phyloP scores from a whole-genome alignment of 2,797 vertebrate genomes.

The Toxotes lorentzi region DNA sequence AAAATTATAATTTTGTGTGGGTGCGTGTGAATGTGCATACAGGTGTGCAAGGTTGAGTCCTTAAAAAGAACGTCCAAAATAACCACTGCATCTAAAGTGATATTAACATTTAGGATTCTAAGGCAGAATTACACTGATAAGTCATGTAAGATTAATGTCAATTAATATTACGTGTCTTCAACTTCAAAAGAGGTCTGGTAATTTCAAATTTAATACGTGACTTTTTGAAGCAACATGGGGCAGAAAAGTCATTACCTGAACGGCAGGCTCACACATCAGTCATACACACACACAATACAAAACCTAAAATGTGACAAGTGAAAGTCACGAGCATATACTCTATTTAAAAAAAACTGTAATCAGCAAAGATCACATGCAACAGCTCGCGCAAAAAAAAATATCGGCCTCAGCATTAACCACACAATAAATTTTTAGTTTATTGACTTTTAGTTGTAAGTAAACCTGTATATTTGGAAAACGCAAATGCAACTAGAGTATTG shows the following conservation, averaged over 20 bases:
- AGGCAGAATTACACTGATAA: background rate
- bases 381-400: background rate
- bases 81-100: slow-evolving; percentile 15
- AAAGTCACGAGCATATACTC: background rate
- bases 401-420: background rate
- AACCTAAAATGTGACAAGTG: background rate
- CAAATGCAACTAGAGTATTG: background rate
- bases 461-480: background rate
- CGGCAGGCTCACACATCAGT: slow-evolving; percentile 33
- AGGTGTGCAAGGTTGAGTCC: background rate
- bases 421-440: background rate
- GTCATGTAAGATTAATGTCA: slow-evolving; percentile 13
- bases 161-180: background rate
- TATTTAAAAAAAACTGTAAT: background rate
- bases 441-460: background rate
- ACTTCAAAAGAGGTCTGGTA: slow-evolving; percentile 21
- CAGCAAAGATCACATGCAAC: background rate
- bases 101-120: background rate
- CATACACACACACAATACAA: background rate
- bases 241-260: slow-evolving; percentile 48
- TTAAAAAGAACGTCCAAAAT: background rate
- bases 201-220: slow-evolving; percentile 33
- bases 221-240: slow-evolving; percentile 36
- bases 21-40: slow-evolving; percentile 4
- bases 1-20: slow-evolving; percentile 56